phyloP scores from a whole-genome alignment of 2,888 invertebrate genomes.

The Cosmia pyralina region DNA sequence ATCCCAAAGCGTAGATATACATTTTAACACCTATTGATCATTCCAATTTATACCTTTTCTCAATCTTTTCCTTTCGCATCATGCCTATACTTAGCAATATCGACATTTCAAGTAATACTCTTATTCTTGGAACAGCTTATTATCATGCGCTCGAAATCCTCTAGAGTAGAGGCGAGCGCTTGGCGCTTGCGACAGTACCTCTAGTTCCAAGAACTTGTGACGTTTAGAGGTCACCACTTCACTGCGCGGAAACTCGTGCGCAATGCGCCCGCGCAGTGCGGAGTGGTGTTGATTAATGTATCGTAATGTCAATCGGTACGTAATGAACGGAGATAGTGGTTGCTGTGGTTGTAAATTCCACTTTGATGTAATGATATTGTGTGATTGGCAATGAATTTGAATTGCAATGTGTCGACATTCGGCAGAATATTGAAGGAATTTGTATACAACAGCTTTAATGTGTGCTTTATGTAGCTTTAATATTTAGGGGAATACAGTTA shows the following conservation, averaged over 20 bases:
- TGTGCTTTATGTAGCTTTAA: no score
- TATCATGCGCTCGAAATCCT: conserved; percentile 53
- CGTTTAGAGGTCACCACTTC: conserved; percentile 63
- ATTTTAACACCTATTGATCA: conserved; percentile 11
- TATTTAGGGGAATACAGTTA: no score
- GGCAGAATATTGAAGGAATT: background rate
- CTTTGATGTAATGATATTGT: conserved; percentile 22
- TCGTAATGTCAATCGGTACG: conserved; percentile 52
- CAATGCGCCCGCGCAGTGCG: conserved; percentile 36
- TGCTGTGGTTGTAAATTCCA: conserved; percentile 4
- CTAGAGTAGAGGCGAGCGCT: conserved; percentile 53
- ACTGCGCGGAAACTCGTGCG: conserved; percentile 46
- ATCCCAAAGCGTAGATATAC: background rate
- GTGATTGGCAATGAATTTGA: conserved; percentile 4
- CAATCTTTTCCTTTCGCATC: conserved; percentile 36
- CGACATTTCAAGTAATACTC: conserved; percentile 55
- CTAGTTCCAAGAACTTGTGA: conserved; percentile 62
- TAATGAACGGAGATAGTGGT: conserved; percentile 40
- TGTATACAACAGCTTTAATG: no score
- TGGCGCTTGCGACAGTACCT: conserved; percentile 59
- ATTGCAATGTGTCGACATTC: background rate
- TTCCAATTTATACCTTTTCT: conserved; percentile 23
- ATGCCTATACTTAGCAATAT: conserved; percentile 46
- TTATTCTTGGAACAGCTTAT: conserved; percentile 59
- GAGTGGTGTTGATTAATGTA: conserved; percentile 44